These are phyloP conservation scores for Desmophyllum pertusum DNA, from an alignment of 92 coral and sea anemone species.

Conservation along the genomic window DNA sequence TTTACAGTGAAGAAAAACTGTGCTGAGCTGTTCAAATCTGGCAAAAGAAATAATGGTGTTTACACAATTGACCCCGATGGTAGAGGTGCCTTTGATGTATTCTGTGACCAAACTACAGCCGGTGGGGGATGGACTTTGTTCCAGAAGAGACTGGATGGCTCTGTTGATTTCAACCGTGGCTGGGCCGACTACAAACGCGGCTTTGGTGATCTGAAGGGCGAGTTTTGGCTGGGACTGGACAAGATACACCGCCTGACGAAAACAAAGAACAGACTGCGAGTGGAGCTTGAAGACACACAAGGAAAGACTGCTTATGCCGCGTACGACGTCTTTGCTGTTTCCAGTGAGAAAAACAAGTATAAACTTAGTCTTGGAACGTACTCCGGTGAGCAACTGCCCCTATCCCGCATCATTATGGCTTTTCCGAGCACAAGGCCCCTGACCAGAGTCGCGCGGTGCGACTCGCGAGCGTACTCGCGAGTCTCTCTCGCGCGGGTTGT, in stretches of 20 bases:
- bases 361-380: conserved; percentile 37
- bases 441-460: no score
- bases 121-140: conserved; percentile 88
- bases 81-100: conserved; percentile 58
- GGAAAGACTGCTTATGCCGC: conserved; percentile 45
- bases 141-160: conserved; percentile 70
- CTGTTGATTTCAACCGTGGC: conserved; percentile 63
- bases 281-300: conserved; percentile 42
- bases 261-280: conserved; percentile 38
- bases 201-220: conserved; percentile 22
- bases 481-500: no score
- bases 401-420: no score
- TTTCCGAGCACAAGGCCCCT: no score
- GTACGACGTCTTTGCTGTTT: conserved; percentile 45
- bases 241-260: conserved; percentile 44
- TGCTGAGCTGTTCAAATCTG: conserved; percentile 59
- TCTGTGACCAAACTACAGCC: conserved; percentile 72
- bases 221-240: conserved; percentile 48
- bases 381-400: conserved; percentile 38
- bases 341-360: conserved; percentile 27
- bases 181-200: conserved; percentile 60
- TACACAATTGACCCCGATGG: conserved; percentile 73
- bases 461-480: no score
- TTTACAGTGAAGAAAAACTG: conserved; percentile 49
- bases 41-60: conserved; percentile 54